Evolutionary conservation across 2,113 vertebrate species (phyloP).

Genomic region (Noturus placidus): DNA sequence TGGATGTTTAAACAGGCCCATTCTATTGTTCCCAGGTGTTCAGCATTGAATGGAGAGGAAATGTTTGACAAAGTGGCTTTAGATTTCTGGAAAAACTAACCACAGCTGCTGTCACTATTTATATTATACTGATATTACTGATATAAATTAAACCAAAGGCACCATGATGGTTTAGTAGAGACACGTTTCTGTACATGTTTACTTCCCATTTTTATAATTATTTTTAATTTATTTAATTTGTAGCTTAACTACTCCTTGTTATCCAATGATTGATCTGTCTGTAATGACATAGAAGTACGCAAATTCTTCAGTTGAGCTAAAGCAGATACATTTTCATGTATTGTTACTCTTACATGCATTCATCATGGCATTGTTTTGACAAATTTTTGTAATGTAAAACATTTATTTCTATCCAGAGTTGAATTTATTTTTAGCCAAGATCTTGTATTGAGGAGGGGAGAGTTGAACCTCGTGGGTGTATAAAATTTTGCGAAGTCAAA

Average conservation of each 20-base stretch:
- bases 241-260: background rate
- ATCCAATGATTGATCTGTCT: background rate
- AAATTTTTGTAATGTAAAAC: too few species aligned
- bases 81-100: background rate
- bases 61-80: constrained; percentile 30
- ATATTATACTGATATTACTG: constrained; percentile 4
- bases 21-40: constrained; percentile 27
- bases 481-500: background rate
- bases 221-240: background rate
- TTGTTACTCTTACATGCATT: background rate
- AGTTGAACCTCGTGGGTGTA: background rate
- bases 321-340: background rate
- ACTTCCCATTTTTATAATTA: background rate
- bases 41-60: constrained; percentile 7
- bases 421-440: too few species aligned
- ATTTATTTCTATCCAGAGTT: too few species aligned
- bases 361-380: too few species aligned
- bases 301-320: background rate
- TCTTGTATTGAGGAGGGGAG: too few species aligned
- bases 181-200: too few species aligned
- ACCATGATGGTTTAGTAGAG: background rate
- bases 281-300: background rate
- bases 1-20: constrained; percentile 34
- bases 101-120: constrained; percentile 29
- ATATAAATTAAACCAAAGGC: background rate